These are phyloP conservation scores for Silurus lanzhouensis DNA, from an alignment of 2,797 vertebrate species.

Conservation along the genomic window DNA sequence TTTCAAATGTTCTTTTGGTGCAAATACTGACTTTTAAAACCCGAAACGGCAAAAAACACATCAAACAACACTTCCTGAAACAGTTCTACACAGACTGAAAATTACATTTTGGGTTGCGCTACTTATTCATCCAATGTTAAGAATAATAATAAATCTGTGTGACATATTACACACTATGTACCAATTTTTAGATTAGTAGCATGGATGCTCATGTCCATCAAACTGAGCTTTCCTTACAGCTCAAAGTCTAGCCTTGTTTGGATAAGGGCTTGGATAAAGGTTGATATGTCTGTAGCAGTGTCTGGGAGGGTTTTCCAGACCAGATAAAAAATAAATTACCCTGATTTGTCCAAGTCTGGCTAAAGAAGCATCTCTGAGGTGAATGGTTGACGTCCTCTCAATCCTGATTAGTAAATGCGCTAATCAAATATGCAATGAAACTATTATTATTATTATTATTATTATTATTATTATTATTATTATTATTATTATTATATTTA, in stretches of 20 bases:
- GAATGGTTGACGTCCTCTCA: neutral
- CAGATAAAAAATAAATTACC: too few species aligned
- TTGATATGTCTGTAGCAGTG: neutral
- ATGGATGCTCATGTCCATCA: neutral
- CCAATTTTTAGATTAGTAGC: neutral
- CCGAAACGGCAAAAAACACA: neutral
- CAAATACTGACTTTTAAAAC: neutral
- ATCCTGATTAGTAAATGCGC: neutral
- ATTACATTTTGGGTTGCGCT: neutral
- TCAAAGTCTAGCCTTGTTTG: neutral
- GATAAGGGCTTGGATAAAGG: neutral
- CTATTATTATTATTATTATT: neutral
- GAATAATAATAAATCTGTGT: neutral
- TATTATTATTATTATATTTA: neutral
- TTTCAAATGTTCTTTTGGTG: neutral
- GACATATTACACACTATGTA: neutral
- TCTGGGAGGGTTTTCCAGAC: neutral
- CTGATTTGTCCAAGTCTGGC: neutral
- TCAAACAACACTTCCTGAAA: neutral
- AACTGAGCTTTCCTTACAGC: neutral
- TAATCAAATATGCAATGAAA: neutral
- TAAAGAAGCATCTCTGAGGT: neutral
- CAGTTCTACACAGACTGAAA: neutral
- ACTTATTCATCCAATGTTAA: neutral
- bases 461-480: neutral